Conservation (phyloP, 2,113 vertebrate genomes). For the Pelecanus crispus region DNA sequence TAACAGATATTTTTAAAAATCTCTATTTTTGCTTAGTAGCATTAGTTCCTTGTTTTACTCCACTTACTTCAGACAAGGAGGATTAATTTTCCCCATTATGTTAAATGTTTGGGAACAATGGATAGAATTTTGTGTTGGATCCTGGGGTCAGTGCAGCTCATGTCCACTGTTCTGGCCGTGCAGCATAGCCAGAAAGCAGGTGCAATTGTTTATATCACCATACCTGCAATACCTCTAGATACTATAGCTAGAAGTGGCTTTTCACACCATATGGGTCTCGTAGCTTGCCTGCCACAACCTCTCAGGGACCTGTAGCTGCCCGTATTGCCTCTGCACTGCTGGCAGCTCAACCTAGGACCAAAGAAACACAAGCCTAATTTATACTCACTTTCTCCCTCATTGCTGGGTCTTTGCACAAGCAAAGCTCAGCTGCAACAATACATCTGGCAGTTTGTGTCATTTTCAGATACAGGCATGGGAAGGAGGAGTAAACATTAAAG, state of each 20-base stretch:
- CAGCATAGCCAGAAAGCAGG: neutral
- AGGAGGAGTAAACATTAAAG: neutral
- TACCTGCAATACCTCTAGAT: neutral
- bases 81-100: neutral
- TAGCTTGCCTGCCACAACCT: neutral
- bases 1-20: neutral
- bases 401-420: neutral
- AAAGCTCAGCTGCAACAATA: neutral
- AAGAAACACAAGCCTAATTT: neutral
- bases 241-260: neutral
- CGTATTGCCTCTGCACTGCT: neutral
- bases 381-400: neutral
- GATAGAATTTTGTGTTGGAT: neutral
- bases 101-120: neutral
- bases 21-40: neutral
- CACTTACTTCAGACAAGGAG: neutral
- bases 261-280: neutral
- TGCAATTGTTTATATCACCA: neutral
- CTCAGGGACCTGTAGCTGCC: conserved; percentile 22
- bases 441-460: neutral
- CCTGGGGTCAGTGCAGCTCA: neutral
- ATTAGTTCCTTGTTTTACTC: neutral
- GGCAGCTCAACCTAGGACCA: conserved; percentile 32
- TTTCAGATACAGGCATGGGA: neutral
- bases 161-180: neutral